Evolutionary conservation across 2,797 vertebrate genomes (phyloP).

Genomic region (Aselliscus stoliczkanus): DNA sequence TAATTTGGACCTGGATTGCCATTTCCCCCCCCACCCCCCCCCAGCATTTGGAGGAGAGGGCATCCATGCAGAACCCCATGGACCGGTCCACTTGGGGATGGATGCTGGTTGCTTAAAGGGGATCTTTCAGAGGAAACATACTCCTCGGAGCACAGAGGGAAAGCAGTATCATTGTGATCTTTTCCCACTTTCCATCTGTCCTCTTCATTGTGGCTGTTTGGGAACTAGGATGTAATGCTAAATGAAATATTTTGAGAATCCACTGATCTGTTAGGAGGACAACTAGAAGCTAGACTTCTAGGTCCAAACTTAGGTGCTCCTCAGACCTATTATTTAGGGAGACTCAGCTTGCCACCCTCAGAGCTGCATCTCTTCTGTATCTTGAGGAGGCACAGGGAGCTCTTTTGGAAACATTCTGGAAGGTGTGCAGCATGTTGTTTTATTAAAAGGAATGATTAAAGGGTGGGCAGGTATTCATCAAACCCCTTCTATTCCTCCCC

Average conservation of each 20-base stretch:
- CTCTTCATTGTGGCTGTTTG: neutral
- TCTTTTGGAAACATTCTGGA: neutral
- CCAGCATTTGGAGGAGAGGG: neutral
- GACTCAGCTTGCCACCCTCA: neutral
- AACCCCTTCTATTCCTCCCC: accelerated
- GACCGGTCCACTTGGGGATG: neutral
- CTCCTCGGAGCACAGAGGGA: neutral
- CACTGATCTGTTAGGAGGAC: neutral
- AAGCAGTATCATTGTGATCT: neutral
- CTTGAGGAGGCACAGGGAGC: neutral
- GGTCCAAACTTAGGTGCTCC: neutral
- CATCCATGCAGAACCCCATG: neutral
- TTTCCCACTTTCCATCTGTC: neutral
- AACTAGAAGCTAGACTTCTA: neutral
- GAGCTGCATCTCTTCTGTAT: neutral
- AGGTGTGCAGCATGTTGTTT: neutral
- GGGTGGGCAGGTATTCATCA: neutral
- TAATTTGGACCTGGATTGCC: neutral
- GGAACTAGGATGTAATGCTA: neutral
- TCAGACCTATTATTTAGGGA: neutral
- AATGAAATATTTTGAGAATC: neutral
- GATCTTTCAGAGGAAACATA: neutral
- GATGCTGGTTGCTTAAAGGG: neutral
- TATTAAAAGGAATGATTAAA: neutral
- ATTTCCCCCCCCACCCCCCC: neutral